Evolutionary conservation across 2,113 vertebrate species (phyloP), one percentile per base, ranked within the genome.

Genomic region (Lichenostomus cassidix): DNA sequence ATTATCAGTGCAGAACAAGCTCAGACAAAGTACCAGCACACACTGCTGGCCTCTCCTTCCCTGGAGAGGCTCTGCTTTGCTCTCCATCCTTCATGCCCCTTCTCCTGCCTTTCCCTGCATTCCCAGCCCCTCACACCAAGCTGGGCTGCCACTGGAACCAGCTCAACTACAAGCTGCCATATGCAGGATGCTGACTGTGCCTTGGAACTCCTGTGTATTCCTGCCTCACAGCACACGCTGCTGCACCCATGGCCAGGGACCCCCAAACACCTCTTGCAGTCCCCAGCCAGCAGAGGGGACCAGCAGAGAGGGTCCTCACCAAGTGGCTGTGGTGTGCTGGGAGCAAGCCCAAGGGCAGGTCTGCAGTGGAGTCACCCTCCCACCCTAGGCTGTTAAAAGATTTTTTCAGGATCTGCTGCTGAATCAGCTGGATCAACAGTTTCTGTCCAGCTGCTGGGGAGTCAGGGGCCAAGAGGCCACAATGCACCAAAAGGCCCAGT

Each of bases 361-460:
- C 67, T 90, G 81, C 74, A 81, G 69, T 1, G 1, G n/a, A 89
- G 46, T 47, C 64, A 67, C 63, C 31, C 76, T 91, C 63, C 62
- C 12, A 12, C 59, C 17, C 0, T 0, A 94, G 74, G 42, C 50
- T 0, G 0, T n/a, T 55, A 27, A 14, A 77, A 47, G 39, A 15
- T 70, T 82, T 94, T 80, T 87, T 89, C 47, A 88, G 84, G n/a
- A 87, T 82, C 65, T 93, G 58, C 84, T 89, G 79, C 75, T 70
- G 67, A 59, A 77, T 94, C 90, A 92, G 81, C 65, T 94, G 93
- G 83, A 90, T 68, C 2, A 0, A 49, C 2, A 13, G 65, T 83
- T 94, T 88, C 70, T 75, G 58, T 94, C 90, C 91, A 96, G 89
- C 93, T 94, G 93, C 83, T 85, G 86, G 46, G 62, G 76, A 94